phyloP scores from a whole-genome alignment of 2,797 vertebrate species.

The Gallinago nigripennis region DNA sequence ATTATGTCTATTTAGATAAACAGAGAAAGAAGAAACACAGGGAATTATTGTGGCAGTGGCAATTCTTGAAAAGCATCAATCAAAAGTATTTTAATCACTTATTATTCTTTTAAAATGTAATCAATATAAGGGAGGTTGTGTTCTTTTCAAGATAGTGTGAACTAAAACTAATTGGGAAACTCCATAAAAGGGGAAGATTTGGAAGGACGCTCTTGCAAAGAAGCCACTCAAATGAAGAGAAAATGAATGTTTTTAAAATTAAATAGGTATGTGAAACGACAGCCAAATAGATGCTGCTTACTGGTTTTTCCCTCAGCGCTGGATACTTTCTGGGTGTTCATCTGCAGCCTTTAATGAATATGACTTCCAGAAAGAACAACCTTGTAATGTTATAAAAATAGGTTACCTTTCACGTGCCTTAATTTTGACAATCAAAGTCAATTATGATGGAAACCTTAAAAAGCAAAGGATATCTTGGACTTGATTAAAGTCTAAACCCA shows the following conservation, averaged over 20 bases:
- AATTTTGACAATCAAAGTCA: background rate
- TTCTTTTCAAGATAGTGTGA: background rate
- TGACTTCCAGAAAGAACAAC: background rate
- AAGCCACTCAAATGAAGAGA: rapidly evolving
- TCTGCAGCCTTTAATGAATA: background rate
- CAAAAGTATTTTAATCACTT: background rate
- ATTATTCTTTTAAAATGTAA: background rate
- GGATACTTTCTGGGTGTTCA: background rate
- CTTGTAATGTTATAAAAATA: background rate
- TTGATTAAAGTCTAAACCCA: background rate
- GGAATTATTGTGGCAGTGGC: background rate
- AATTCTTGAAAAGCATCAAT: background rate
- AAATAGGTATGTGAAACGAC: background rate
- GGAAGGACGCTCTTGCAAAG: background rate
- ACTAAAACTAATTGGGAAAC: background rate
- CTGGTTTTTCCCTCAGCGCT: background rate
- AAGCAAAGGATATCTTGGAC: background rate
- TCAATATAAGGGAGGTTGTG: background rate
- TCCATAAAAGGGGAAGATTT: background rate
- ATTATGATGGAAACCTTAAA: background rate
- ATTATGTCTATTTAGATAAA: background rate
- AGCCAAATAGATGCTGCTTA: background rate
- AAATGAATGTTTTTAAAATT: background rate
- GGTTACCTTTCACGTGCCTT: background rate
- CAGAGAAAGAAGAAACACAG: background rate